These are phyloP conservation scores for Acanthopagrus latus DNA, from an alignment of 2,797 vertebrate genomes.

Conservation along the genomic window DNA sequence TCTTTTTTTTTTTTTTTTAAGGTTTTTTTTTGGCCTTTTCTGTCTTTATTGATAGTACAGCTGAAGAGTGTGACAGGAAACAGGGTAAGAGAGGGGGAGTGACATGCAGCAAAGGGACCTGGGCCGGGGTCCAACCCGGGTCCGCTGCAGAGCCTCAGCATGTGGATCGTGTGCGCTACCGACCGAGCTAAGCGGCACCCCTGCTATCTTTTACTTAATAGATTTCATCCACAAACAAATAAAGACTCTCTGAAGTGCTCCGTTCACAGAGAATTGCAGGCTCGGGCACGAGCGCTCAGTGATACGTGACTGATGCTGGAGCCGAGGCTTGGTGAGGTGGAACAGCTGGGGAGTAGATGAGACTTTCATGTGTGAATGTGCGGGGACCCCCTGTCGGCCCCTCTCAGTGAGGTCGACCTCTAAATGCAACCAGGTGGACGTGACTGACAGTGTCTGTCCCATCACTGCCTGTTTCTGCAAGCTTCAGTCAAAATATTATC, in stretches of 20 bases:
- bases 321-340: slow-evolving; percentile 17
- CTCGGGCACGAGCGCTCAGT: slow-evolving; percentile 37
- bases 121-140: no score
- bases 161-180: no score
- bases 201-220: slow-evolving; percentile 29
- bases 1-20: no score
- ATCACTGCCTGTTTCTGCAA: slow-evolving; percentile 3
- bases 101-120: no score
- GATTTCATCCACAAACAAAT: slow-evolving; percentile 34
- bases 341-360: slow-evolving; percentile 26
- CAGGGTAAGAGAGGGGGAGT: no score
- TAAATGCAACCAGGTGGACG: slow-evolving; percentile 7
- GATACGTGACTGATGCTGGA: slow-evolving; percentile 29
- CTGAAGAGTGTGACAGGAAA: no score
- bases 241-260: slow-evolving; percentile 40
- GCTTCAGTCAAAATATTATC: background rate
- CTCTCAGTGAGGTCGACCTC: slow-evolving; percentile 26
- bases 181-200: no score
- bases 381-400: slow-evolving; percentile 7
- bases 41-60: no score
- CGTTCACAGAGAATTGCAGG: slow-evolving; percentile 2
- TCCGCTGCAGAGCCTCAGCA: no score
- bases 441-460: slow-evolving; percentile 3
- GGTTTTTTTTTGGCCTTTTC: no score
- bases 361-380: slow-evolving; percentile 23